These are phyloP conservation scores for Thunnus albacares DNA, from an alignment of 2,797 vertebrate genomes.

Conservation along the genomic window DNA sequence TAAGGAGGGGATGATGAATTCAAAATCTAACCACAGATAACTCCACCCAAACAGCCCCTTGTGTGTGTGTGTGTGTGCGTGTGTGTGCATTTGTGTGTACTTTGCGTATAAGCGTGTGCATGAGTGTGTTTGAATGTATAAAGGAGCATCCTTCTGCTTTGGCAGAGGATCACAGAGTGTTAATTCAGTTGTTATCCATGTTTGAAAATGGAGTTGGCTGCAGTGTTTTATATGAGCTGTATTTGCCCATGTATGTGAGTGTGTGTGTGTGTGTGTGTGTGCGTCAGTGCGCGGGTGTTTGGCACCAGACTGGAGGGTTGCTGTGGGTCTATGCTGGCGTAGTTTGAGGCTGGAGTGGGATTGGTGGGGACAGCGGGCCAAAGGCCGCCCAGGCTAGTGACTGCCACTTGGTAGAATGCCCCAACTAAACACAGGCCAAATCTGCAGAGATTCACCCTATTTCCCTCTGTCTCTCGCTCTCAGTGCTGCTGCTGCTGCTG, in stretches of 20 bases:
- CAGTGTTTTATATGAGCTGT: conserved; percentile 60
- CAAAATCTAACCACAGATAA: conserved; percentile 60
- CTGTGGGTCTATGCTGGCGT: conserved; percentile 75
- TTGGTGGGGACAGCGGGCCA: conserved; percentile 80
- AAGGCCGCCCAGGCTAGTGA: conserved; percentile 76
- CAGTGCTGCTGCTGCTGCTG: conserved; percentile 30
- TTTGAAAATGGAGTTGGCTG: conserved; percentile 81
- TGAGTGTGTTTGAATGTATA: conserved; percentile 67
- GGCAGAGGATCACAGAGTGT: conserved; percentile 79
- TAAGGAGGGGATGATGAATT: conserved; percentile 57
- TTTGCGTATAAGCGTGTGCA: conserved; percentile 17
- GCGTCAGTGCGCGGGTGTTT: conserved; percentile 51
- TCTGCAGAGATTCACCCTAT: conserved; percentile 69
- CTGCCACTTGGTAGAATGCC: conserved; percentile 79
- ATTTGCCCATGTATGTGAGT: conserved; percentile 53
- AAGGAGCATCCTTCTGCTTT: conserved; percentile 83
- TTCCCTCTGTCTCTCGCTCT: conserved; percentile 31
- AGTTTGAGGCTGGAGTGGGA: conserved; percentile 71
- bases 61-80: conserved; percentile 30
- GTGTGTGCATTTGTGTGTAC: conserved; percentile 9
- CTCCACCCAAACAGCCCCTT: conserved; percentile 53
- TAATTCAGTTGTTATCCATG: conserved; percentile 87
- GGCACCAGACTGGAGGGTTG: conserved; percentile 73
- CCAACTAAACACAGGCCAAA: conserved; percentile 76
- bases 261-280: conserved; percentile 40